A percentile compares a stretch with the other conserved stretches of the same genome.
These are phyloP conservation scores for Dexiosoma caninum DNA, from an alignment of 2,888 invertebrate genomes.

Conservation along the genomic window DNA sequence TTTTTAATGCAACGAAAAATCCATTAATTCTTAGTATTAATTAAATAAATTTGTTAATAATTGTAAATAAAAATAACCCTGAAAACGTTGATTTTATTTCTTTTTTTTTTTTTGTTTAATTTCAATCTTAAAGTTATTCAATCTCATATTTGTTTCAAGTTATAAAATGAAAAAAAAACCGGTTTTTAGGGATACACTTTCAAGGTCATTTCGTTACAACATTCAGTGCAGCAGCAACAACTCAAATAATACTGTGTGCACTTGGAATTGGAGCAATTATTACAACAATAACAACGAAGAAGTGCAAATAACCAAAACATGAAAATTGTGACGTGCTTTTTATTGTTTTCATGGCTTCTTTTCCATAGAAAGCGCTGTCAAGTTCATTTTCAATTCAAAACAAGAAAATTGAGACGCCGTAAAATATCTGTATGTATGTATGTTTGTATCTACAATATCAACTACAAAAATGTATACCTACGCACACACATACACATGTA, in stretches of 20 bases:
- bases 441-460: too few relatives aligned
- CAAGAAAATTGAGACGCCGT: not conserved
- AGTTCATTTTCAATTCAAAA: conserved; percentile 43
- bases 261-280: conserved; percentile 15
- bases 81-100: not conserved
- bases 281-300: conserved; percentile 5
- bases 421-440: not conserved
- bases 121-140: not conserved
- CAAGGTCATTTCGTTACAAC: conserved; percentile 48
- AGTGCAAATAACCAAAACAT: conserved; percentile 38
- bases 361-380: conserved; percentile 53
- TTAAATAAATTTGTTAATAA: conserved; percentile 32
- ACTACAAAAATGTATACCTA: too few relatives aligned
- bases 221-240: conserved; percentile 7
- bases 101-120: not conserved
- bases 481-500: not conserved
- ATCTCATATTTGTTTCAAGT: not conserved
- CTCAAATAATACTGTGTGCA: not conserved
- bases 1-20: not conserved
- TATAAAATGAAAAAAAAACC: conserved; percentile 20
- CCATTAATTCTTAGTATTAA: conserved; percentile 20
- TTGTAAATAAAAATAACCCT: conserved; percentile 51
- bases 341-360: conserved; percentile 38
- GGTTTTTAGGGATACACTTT: conserved; percentile 52
- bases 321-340: conserved; percentile 20